These are phyloP conservation scores for Pan troglodytes DNA, from an alignment of 2,113 vertebrate genomes.

Conservation along the genomic window DNA sequence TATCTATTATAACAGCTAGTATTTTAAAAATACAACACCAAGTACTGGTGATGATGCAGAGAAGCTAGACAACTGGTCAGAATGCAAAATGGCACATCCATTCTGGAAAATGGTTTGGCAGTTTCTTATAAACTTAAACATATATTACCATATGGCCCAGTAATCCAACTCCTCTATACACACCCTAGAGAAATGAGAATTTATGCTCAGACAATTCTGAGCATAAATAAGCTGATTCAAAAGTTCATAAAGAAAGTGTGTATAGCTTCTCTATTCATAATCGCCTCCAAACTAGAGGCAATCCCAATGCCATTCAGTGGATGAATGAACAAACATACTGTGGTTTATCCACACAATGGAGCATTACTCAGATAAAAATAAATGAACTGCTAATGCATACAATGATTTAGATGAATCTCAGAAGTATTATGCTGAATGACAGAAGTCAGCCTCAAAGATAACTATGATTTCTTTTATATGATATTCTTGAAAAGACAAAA, in stretches of 20 bases:
- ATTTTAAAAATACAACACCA: not conserved
- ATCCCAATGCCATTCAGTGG: not conserved
- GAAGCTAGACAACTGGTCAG: not conserved
- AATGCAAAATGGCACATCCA: not conserved
- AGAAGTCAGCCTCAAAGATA: not conserved
- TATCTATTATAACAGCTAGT: not conserved
- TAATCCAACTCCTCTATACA: not conserved
- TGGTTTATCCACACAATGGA: not conserved
- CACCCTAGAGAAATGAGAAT: not conserved
- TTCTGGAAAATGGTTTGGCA: not conserved
- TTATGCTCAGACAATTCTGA: not conserved
- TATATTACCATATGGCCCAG: not conserved
- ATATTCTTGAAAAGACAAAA: not conserved
- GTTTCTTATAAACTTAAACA: not conserved
- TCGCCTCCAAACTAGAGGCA: not conserved
- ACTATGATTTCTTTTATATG: not conserved
- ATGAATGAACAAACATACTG: not conserved
- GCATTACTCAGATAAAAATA: not conserved
- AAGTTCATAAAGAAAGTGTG: not conserved
- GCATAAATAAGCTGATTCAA: too few species aligned
- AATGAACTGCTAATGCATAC: not conserved
- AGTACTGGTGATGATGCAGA: not conserved
- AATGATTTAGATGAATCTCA: not conserved
- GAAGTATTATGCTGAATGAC: not conserved
- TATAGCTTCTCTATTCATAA: not conserved